These are phyloP conservation scores for Corythornis cristatus DNA, from an alignment of 2,113 vertebrate species.

Conservation along the genomic window DNA sequence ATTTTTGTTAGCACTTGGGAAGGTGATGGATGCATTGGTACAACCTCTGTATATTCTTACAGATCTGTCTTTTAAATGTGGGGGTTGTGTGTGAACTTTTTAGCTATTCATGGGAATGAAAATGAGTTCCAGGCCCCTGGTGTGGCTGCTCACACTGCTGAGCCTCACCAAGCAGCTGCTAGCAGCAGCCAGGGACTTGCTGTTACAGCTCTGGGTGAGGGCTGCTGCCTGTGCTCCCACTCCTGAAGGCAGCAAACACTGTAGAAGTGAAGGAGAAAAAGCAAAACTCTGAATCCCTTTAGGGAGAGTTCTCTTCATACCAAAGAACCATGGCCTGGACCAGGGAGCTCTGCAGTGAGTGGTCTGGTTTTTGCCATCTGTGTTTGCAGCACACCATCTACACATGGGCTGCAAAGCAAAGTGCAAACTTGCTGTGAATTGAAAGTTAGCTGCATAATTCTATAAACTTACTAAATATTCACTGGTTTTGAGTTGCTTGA, in stretches of 20 bases:
- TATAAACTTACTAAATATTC: not conserved
- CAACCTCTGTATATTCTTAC: not conserved
- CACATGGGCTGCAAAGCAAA: not conserved
- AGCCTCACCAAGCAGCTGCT: not conserved
- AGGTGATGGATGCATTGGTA: too few species aligned
- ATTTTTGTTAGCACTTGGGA: not conserved
- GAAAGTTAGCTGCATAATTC: not conserved
- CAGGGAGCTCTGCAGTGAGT: not conserved
- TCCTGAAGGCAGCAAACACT: not conserved
- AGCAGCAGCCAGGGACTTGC: not conserved
- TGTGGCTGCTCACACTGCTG: rapidly evolving
- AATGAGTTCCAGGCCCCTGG: not conserved
- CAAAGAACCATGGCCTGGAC: not conserved
- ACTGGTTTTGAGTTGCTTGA: not conserved
- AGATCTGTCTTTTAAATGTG: not conserved
- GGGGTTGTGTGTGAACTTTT: not conserved
- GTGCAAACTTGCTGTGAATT: not conserved
- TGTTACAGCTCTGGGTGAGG: rapidly evolving
- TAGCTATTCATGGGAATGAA: not conserved
- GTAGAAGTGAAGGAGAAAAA: not conserved
- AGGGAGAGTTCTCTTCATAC: not conserved
- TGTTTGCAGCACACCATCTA: not conserved
- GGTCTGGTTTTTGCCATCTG: not conserved
- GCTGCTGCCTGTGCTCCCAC: not conserved
- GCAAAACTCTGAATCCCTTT: not conserved